Evolutionary conservation across 2,113 vertebrate genomes (phyloP), one percentile per base, ranked within the genome.

Genomic region (Carollia perspicillata): DNA sequence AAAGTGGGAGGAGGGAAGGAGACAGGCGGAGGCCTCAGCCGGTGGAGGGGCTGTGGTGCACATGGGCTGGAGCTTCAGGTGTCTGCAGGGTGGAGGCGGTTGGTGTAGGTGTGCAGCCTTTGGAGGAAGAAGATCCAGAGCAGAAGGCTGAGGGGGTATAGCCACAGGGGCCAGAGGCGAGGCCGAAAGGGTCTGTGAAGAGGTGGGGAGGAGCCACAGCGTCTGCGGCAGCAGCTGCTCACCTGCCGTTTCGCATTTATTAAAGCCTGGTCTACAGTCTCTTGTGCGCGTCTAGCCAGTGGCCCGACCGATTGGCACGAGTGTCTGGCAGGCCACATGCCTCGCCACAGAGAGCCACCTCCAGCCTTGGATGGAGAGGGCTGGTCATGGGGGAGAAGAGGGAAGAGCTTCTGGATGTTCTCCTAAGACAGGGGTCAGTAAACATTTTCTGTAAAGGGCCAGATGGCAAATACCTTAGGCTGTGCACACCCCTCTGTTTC

Each of bases 401-500:
- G 10, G 51, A 6, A 44, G 66, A 26, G 42, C 11, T 40, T 40
- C 51, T 44, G 63, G 40, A 16, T 8, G 30, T 37, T 22, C 12
- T 63, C 49, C 18, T 28, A 5, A 60, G 44, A 42, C 1, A 1
- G 53, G 4, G 23, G 3, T 53, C 3, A 1, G 10, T 33, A 33
- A 2, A 0, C 33, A 12, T n/a, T 71, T 83, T 3, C 74, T 35
- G 44, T 23, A 23, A 49, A 53, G 79, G 40, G 23, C 55, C 20
- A 18, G 28, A 35, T 20, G 74, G 51, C 23, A 37, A 17, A 10
- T 42, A 35, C 9, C 83, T 60, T 6, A 33, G 86, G 77, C 53
- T 0, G 0, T 68, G 28, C 0, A 1, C 42, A 26, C 42, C 14
- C 17, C 0, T 9, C 0, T 0, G 23, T 35, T 23, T 51, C 53